Percentiles rank a stretch among this genome's conserved stretches.
Evolutionary conservation across 2,888 invertebrate species (phyloP).

Genomic region (Chaitophorus viminalis): DNA sequence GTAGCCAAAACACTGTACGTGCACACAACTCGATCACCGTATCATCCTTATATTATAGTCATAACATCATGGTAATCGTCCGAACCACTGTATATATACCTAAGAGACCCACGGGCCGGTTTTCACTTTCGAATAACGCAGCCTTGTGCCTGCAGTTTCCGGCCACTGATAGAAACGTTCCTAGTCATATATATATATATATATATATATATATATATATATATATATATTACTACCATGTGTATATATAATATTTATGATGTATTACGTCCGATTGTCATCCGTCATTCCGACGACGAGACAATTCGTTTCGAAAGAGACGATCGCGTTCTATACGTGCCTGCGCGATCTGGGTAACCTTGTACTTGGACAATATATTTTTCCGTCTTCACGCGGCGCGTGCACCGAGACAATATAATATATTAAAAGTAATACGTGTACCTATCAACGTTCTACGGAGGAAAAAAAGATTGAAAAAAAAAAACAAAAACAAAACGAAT

Average conservation of each 20-base stretch:
- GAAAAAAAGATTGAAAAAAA: neutral
- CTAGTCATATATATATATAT: too few species aligned
- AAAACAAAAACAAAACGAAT: neutral
- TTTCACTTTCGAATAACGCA: slow-evolving; percentile 58
- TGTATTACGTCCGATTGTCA: neutral
- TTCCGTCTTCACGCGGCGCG: neutral
- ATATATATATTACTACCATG: too few species aligned
- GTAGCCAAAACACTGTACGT: neutral
- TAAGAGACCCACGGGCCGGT: slow-evolving; percentile 15
- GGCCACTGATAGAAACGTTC: too few species aligned
- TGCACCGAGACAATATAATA: neutral
- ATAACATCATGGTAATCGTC: too few species aligned
- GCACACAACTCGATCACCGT: neutral
- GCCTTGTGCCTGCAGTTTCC: slow-evolving; percentile 4
- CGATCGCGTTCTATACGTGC: neutral
- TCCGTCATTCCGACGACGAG: slow-evolving; percentile 22
- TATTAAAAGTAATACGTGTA: too few species aligned
- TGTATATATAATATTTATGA: too few species aligned
- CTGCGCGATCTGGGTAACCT: slow-evolving; percentile 9
- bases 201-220: too few species aligned
- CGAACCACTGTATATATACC: too few species aligned
- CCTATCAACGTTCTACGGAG: neutral
- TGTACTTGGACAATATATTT: neutral
- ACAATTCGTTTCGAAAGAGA: neutral
- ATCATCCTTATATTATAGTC: neutral